Evolutionary conservation across 64 coral and sea anemone genomes (phyloP).

Genomic region (Pocillopora damicornis): DNA sequence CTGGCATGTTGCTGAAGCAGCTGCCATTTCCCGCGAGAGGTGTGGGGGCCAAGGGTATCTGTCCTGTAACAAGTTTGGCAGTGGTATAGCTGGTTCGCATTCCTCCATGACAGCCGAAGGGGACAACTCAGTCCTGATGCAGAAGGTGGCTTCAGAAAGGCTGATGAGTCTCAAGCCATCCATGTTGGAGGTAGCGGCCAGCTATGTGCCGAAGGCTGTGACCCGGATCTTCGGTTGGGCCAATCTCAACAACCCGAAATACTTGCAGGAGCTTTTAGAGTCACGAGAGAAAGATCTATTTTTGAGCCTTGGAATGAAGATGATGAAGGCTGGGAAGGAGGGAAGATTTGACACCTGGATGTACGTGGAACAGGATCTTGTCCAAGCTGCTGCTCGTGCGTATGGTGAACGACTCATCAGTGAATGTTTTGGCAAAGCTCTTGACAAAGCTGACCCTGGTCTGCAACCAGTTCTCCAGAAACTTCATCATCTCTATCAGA

Average conservation of each 20-base stretch:
- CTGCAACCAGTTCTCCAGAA: slow-evolving; percentile 63
- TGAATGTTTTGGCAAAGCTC: slow-evolving; percentile 67
- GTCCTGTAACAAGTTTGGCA: slow-evolving; percentile 78
- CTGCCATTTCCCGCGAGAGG: slow-evolving; percentile 73
- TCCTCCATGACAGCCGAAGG: slow-evolving; percentile 90
- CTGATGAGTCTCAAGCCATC: slow-evolving; percentile 71
- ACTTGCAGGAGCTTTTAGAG: slow-evolving; percentile 53
- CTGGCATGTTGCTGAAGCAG: slow-evolving; percentile 79
- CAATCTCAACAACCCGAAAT: slow-evolving; percentile 60
- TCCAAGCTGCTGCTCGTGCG: slow-evolving; percentile 71
- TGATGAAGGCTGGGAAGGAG: slow-evolving; percentile 82
- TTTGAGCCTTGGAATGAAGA: slow-evolving; percentile 65
- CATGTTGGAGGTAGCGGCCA: slow-evolving; percentile 60
- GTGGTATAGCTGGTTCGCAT: slow-evolving; percentile 76
- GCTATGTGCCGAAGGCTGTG: slow-evolving; percentile 54
- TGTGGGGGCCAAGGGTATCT: slow-evolving; percentile 86
- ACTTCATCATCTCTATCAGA: slow-evolving; percentile 76
- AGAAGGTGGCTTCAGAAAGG: slow-evolving; percentile 80
- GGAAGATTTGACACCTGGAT: slow-evolving; percentile 83
- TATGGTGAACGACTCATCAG: slow-evolving; percentile 76
- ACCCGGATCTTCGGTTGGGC: slow-evolving; percentile 59
- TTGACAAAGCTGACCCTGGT: slow-evolving; percentile 58
- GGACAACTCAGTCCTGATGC: slow-evolving; percentile 89
- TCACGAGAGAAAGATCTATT: slow-evolving; percentile 74
- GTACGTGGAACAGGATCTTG: slow-evolving; percentile 83